Evolutionary conservation across 1,140 invertebrate genomes (phyloP), one percentile per base, ranked within the genome.

Genomic region (Laupala kohalensis): DNA sequence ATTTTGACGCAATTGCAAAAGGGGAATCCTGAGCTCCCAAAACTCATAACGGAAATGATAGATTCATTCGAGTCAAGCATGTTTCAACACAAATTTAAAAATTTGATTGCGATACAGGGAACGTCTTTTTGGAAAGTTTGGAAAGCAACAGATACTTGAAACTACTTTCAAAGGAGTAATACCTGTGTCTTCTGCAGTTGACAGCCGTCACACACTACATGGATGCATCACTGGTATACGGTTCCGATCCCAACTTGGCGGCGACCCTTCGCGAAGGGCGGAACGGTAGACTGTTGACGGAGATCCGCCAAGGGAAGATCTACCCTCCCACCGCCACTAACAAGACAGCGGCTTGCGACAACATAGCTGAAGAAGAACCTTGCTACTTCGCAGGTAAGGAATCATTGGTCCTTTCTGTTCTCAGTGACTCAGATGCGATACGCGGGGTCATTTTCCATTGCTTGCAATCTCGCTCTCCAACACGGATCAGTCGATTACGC

Each of bases 151-250:
- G n/a, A n/a, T n/a, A n/a, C n/a, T n/a, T n/a, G n/a, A n/a, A n/a
- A n/a, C n/a, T n/a, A n/a, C n/a, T n/a, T n/a, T n/a, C n/a, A n/a
- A n/a, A n/a, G n/a, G n/a, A n/a, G n/a, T n/a, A n/a, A n/a, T n/a
- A n/a, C n/a, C n/a, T n/a, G n/a, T n/a, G n/a, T n/a, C n/a, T n/a
- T 15, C n/a, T 27, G 29, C 79, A 94, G 88, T 75, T 95, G 26
- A 90, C 91, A 6, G 85, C 85, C n/a, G 89, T 95, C 0, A 94
- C 93, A 12, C 86, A 91, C 3, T 96, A 85, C 76, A 81, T 96
- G 82, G 95, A 97, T 78, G 83, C 92, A 13, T 96, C 93, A 0
- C 80, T 92, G 63, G 88, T 94, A 9, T 96, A 97, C 76, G 94
- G 94, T 3, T 92, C 90, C 30, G 88, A 80, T 24, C 82, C 86